Evolutionary conservation across 64 coral and sea anemone species (phyloP).

Genomic region (Trachythela sp.): DNA sequence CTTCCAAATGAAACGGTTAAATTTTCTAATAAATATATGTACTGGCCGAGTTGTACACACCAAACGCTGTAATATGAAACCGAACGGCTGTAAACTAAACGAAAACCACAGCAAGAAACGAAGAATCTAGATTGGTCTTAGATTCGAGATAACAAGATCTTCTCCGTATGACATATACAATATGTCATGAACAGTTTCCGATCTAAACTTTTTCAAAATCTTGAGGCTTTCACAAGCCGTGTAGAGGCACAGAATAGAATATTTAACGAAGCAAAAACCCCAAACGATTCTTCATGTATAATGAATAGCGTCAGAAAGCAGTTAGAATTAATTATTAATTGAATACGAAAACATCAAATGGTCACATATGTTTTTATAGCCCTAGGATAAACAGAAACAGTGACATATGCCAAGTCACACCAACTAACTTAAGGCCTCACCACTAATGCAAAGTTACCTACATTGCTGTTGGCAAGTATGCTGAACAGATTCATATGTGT

Average conservation of each 20-base stretch:
- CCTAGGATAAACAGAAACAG: not conserved
- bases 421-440: not conserved
- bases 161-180: not conserved
- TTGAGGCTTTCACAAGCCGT: not conserved
- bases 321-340: slow-evolving; percentile 15
- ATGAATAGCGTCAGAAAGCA: not conserved
- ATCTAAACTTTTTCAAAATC: not conserved
- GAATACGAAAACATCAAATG: not conserved
- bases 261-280: not conserved
- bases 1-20: not conserved
- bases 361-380: not conserved
- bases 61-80: not conserved
- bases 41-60: not conserved
- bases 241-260: not conserved
- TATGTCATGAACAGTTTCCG: not conserved
- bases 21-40: not conserved
- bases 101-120: not conserved
- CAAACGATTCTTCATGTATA: not conserved
- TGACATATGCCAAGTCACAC: not conserved
- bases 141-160: not conserved
- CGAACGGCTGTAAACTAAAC: not conserved
- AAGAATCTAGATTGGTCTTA: not conserved
- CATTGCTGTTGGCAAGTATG: not conserved
- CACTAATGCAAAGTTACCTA: not conserved
- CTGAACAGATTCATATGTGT: not conserved